Base-by-base conservation (phyloP, 2,888 invertebrate genomes). In the Allophyes oxyacanthae region DNA sequence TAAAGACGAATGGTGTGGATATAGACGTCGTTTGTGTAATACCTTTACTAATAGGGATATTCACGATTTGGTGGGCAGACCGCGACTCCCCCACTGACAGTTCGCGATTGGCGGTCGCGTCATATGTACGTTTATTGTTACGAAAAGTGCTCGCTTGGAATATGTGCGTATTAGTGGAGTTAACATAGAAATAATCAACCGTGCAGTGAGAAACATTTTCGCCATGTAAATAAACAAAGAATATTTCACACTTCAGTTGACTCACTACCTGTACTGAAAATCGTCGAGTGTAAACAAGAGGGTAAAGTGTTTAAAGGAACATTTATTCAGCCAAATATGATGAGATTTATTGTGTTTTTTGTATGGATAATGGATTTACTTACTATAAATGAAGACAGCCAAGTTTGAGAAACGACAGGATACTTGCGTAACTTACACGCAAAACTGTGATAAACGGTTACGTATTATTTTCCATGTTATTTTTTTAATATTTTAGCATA, bases 141-240 rank as follows among this genome's bases (percentile, higher is more conserved):
- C 60, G 52, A 57, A 67, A 62, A 60, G 45, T 49, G 49, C 9
- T 50, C 33, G 56, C 43, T 75, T 54, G 43, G 46, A 44, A 58
- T 53, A 52, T 58, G 52, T 55, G 56, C 56, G 46, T 51, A 53
- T 43, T 52, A 63, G 48, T 59, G 62, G 62, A 57, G 57, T 61
- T 50, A 63, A 64, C 44, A 61, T 59, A 34, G 46, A 58, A 54
- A 45, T 62, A 59, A 76, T 62, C 46, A 49, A 42, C 53, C 48
- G 64, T 65, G 61, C 50, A 57, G 63, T 75, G 72, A 59, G 59
- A 64, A 71, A 80, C 79, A 78, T 79, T 75, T 77, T 75, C 74
- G 57, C 51, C 67, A 72, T 79, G 85, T 90, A 89, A 89, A 89
- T 82, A 90, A 90, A 90, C 86, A 87, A 84, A 82, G 71, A 69